Evolutionary conservation across 1,140 invertebrate species (phyloP).

Genomic region (Zophobas morio): DNA sequence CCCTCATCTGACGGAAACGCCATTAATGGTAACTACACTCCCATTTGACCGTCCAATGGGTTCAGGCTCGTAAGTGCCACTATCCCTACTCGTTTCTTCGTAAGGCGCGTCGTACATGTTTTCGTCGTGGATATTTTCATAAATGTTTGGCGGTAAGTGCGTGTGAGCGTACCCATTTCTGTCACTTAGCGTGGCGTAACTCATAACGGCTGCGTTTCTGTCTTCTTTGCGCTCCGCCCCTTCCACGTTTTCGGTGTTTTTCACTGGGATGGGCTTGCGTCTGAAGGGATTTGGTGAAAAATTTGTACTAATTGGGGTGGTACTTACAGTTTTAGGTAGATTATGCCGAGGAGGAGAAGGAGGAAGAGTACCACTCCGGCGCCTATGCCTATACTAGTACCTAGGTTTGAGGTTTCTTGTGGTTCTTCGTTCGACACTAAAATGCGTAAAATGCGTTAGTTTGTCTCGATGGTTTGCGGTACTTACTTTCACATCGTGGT

Average conservation of each 20-base stretch:
- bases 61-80: conserved; percentile 80
- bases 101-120: conserved; percentile 79
- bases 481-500: conserved; percentile 79
- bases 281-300: conserved; percentile 64
- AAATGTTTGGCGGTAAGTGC: conserved; percentile 72
- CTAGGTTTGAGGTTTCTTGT: conserved; percentile 79
- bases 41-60: conserved; percentile 71
- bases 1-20: conserved; percentile 78
- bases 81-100: conserved; percentile 72
- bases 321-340: conserved; percentile 85
- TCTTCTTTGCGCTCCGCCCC: conserved; percentile 88
- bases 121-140: conserved; percentile 82
- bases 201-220: conserved; percentile 88
- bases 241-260: conserved; percentile 90
- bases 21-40: conserved; percentile 81
- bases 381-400: conserved; percentile 84
- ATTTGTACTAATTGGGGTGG: not conserved
- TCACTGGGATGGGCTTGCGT: conserved; percentile 86
- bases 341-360: conserved; percentile 80
- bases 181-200: conserved; percentile 84
- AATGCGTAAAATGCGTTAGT: conserved; percentile 48
- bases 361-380: conserved; percentile 84
- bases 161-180: conserved; percentile 69
- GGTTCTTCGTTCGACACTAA: conserved; percentile 75
- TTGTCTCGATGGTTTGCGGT: not conserved